Base-by-base conservation (phyloP, 1,140 invertebrate species). In the Caenorhabditis brenneri region DNA sequence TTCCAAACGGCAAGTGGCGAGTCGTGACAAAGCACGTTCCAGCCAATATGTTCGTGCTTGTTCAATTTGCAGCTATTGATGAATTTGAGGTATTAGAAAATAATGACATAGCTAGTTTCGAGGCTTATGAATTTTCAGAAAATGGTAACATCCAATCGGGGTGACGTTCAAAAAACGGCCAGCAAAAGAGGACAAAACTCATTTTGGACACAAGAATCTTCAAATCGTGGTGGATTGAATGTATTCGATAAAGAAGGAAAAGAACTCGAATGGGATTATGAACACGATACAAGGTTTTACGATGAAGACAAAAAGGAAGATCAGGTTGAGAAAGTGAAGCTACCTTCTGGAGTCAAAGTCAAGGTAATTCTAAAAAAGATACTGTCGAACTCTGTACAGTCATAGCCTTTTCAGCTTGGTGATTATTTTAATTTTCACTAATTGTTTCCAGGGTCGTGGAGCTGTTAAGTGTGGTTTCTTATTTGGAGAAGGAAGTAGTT, bases 231-330 rank as follows among this genome's bases (percentile, higher is more conserved):
- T 6, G 88, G 88, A 33, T 60, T 89, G 74, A 90, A 89, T 84
- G 81, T 89, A 15, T 89, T 90, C 74, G 85, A 90, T 65, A 85
- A 90, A 22, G 84, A 89, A 53, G 88, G 88, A 24, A 84, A 86
- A 33, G 88, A 89, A 65, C 79, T 89, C n/a, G 86, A 88, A 24
- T 90, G 88, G 89, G 88, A 90, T 79, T 89, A 88, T 48, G 89
- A 89, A 48, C 88, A 89, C 78, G 88, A 89, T 53, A 90, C 89
- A 22, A 89, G 88, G 31, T 84, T 84, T 31, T 84, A 84, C 31
- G 49, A 79, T 1, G 82, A 84, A 22, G 53, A 79, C n/a, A 36
- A 48, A 24, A 79, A 84, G 10, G 53, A 79, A 36, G 49, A 74
- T 4, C 22, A 84, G n/a, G 53, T 46, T 7, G 79, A 49, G 36